Conservation (phyloP, 2,797 vertebrate genomes). For the Pogoniulus pusillus region DNA sequence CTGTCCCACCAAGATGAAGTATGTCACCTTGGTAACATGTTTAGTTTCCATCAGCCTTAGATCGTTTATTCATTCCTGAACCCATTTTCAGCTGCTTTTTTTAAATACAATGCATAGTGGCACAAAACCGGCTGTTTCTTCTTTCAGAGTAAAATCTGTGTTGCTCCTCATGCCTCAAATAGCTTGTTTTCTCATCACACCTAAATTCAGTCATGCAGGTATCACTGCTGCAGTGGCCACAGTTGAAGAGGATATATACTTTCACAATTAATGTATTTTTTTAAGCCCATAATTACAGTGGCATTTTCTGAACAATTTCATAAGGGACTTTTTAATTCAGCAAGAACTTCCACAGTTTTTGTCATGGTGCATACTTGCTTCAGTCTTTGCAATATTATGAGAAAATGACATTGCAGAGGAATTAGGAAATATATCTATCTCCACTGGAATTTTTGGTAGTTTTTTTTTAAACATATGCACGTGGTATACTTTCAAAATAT, state of each 20-base stretch:
- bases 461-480: background rate
- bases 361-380: background rate
- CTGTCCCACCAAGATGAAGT: slow-evolving; percentile 42
- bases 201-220: background rate
- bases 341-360: slow-evolving; percentile 10
- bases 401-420: slow-evolving; percentile 22
- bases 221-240: background rate
- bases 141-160: background rate
- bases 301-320: slow-evolving; percentile 32
- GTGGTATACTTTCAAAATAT: background rate
- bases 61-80: slow-evolving; percentile 25
- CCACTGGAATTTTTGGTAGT: slow-evolving; percentile 25
- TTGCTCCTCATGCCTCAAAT: background rate
- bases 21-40: slow-evolving; percentile 37
- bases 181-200: background rate
- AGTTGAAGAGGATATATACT: background rate
- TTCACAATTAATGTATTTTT: background rate
- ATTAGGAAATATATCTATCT: slow-evolving; percentile 1
- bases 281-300: background rate
- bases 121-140: slow-evolving; percentile 8
- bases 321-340: slow-evolving; percentile 40
- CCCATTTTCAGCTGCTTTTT: slow-evolving; percentile 1
- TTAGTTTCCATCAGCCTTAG: background rate
- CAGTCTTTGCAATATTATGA: background rate
- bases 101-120: background rate